Percentiles rank a stretch among this genome's conserved stretches.
Evolutionary conservation across 2,888 invertebrate genomes (phyloP).

Genomic region (Nomada lathburiana): DNA sequence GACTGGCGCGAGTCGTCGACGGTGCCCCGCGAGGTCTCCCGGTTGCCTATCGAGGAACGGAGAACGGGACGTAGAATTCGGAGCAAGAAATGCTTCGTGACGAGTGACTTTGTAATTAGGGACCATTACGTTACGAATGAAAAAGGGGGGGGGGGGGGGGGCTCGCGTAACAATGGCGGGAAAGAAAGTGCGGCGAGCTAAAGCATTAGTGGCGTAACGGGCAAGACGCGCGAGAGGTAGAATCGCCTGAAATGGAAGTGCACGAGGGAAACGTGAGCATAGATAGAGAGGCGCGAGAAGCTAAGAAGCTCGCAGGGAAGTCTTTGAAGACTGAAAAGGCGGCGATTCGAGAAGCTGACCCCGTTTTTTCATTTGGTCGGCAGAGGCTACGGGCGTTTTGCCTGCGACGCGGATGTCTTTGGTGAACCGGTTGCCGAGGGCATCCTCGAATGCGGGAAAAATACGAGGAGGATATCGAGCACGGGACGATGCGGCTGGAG

Average conservation of each 20-base stretch:
- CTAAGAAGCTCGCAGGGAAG: conserved; percentile 24
- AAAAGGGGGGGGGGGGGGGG: no score
- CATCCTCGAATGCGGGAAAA: conserved; percentile 16
- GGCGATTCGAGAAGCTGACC: conserved; percentile 43
- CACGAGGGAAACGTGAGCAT: conserved; percentile 10
- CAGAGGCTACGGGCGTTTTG: conserved; percentile 36
- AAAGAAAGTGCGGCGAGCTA: no score
- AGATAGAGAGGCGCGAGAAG: conserved; percentile 14
- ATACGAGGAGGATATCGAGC: conserved; percentile 31
- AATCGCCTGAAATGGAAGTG: conserved; percentile 33
- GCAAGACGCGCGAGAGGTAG: conserved; percentile 32
- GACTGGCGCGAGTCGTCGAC: background rate
- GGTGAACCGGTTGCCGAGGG: conserved; percentile 9
- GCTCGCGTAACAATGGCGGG: no score
- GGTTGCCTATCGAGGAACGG: no score
- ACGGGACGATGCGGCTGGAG: conserved; percentile 3
- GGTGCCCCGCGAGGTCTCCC: background rate
- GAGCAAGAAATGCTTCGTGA: background rate
- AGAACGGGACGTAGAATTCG: background rate
- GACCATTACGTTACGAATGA: background rate
- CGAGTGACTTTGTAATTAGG: background rate
- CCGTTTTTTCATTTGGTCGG: conserved; percentile 34
- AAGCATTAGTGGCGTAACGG: conserved; percentile 52
- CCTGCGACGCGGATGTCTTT: conserved; percentile 26
- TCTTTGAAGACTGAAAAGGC: conserved; percentile 41